Evolutionary conservation across 2,888 invertebrate genomes (phyloP), one percentile per base, ranked within the genome.

Genomic region (Pteria penguin): DNA sequence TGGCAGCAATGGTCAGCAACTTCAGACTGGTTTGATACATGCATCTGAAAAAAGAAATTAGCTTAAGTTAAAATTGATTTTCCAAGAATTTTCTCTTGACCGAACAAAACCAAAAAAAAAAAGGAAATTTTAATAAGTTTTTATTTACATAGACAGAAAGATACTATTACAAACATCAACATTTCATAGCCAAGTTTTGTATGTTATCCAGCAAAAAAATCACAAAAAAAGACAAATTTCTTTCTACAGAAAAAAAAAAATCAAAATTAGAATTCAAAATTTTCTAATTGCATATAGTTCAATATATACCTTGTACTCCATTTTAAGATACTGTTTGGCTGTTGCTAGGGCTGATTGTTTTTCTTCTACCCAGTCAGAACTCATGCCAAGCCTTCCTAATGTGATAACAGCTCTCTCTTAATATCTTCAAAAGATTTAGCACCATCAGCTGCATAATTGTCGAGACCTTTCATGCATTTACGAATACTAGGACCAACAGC

Each of bases 391-490:
- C 31, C 2, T 27, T n/a, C 52, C 29, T 66, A 61, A 70, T 14
- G 45, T 45, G 2, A 14, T 8, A n/a, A 18, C 60, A 22, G 24
- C 52, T 22, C 36, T 29, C n/a, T n/a, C 45, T 70, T 33, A 4
- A 61, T 26, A 52, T 54, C 31, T 18, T 72, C 72, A 32, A 72
- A 32, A 14, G 63, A 60, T 29, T 63, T 27, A 11, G 63, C 55
- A 24, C 63, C 63, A 11, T 62, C 72, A 1, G 72, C 63, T 31
- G 72, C 72, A 72, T 54, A 63, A 26, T 72, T 72, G 63, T 72
- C 72, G 2, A 72, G 29, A 2, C 72, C 72, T 55, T 54, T 72
- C 72, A 72, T 54, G 33, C 54, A 62, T 32, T 72, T 72, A 14
- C 72, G 22, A 8, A 72, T 29, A 32, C 31, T 72, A 1, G 72